Percentiles rank a stretch among this genome's conserved stretches.
Conservation (phyloP, 2,888 invertebrate genomes). For the Drosophila borealis region DNA sequence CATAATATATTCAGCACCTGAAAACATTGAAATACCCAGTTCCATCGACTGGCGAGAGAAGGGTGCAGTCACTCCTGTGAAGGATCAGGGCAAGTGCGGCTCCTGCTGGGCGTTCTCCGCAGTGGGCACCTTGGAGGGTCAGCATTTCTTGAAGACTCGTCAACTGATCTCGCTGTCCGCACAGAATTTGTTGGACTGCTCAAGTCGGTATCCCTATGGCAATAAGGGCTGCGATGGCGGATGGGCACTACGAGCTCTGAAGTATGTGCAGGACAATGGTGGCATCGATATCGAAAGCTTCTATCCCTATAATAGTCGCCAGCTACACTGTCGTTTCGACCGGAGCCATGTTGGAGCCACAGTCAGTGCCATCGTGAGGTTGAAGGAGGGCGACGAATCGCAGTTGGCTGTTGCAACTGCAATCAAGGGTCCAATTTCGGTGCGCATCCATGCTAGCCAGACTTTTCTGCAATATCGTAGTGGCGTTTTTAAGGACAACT, state of each 20-base stretch:
- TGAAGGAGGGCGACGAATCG: conserved; percentile 89
- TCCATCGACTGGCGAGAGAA: conserved; percentile 92
- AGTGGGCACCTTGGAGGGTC: conserved; percentile 95
- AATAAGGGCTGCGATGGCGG: conserved; percentile 91
- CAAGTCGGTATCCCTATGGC: conserved; percentile 88
- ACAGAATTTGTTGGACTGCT: conserved; percentile 96
- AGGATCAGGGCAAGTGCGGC: conserved; percentile 94
- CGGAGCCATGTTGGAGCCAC: conserved; percentile 89
- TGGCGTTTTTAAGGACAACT: conserved; percentile 92
- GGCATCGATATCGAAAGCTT: conserved; percentile 94
- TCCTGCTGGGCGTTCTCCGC: conserved; percentile 97
- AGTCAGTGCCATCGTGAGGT: conserved; percentile 90
- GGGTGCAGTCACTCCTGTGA: conserved; percentile 94
- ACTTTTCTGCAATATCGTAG: conserved; percentile 92
- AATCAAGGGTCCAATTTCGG: conserved; percentile 92
- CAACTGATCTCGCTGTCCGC: conserved; percentile 93
- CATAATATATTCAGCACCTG: conserved; percentile 67
- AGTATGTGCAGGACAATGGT: conserved; percentile 91
- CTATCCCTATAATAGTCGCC: conserved; percentile 93
- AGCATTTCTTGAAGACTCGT: conserved; percentile 91
- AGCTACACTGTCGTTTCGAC: conserved; percentile 88
- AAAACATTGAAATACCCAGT: conserved; percentile 88
- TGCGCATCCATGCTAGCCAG: conserved; percentile 93
- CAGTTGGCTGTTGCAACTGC: conserved; percentile 91
- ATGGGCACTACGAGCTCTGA: conserved; percentile 90